Base-by-base conservation (phyloP, 2,888 invertebrate species). In the Tenthredo scrophulariae region DNA sequence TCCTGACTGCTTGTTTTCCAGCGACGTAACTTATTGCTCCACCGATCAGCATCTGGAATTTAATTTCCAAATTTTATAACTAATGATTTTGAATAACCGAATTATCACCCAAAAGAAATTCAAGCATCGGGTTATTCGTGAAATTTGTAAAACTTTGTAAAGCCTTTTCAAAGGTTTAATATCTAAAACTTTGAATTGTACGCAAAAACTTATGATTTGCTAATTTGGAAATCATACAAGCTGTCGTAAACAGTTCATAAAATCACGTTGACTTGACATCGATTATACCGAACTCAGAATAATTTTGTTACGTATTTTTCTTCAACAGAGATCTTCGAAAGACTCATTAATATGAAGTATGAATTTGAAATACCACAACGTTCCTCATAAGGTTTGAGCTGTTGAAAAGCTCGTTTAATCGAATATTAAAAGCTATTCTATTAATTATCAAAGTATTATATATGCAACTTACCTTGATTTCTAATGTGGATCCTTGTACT, bases 1-100 rank as follows among this genome's bases (percentile, higher is more conserved):
- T 97, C 91, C 97, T 97, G 33, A 97, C 95, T 0, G 96, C 97
- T 90, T 97, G 96, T 86, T 96, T 95, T 79, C 97, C 96, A 79
- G 96, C 96, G 88, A 97, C 96, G 92, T 96, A 96, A 85, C 97
- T 95, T 29, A 96, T 96, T 65, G 96, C 95, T 88, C 96, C 95
- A 89, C 96, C 96, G 87, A 97, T 95, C 91, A 97, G 92, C 89
- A 91, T 91, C 92, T 91, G 85, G 0, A 85, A 86, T 40, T 72
- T 43, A 26, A 72, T 72, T 72, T 43, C n/a, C 22, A 0, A 40
- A 22, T 22, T 40, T 40, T 43, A 33, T 40, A 72, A 18, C 29
- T 33, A 18, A 67, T 29, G 18, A 62, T 62, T 62, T 13, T 26
- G 13, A 62, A 62, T 22, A 62, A 62, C 26, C n/a, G 54, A n/a